Evolutionary conservation across 2,888 invertebrate species (phyloP).

Genomic region (Thera obeliscata): DNA sequence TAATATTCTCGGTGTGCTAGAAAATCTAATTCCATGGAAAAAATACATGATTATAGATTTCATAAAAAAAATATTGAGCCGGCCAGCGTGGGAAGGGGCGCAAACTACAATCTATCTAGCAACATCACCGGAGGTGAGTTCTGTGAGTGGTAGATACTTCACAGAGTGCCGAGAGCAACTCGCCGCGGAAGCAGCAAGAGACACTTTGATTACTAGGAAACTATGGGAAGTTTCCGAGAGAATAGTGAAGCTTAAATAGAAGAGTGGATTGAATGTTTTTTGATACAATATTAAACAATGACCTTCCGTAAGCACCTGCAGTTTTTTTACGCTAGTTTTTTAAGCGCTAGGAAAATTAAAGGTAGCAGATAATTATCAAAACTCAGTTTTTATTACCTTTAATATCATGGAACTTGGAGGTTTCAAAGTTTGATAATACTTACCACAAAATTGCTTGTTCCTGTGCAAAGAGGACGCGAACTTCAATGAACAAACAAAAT

Average conservation of each 20-base stretch:
- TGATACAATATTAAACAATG: no score
- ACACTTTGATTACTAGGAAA: slow-evolving; percentile 80
- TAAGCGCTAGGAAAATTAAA: no score
- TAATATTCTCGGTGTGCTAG: slow-evolving; percentile 73
- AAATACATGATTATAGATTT: slow-evolving; percentile 59
- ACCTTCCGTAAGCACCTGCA: no score
- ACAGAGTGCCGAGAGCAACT: slow-evolving; percentile 74
- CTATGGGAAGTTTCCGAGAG: slow-evolving; percentile 86
- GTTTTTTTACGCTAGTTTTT: no score
- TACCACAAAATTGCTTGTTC: no score
- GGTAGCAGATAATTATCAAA: no score
- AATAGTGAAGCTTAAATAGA: slow-evolving; percentile 55
- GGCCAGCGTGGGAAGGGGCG: slow-evolving; percentile 64
- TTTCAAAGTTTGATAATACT: no score
- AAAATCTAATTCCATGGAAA: slow-evolving; percentile 59
- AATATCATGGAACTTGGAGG: no score
- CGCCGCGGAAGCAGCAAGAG: slow-evolving; percentile 69
- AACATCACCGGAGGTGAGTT: slow-evolving; percentile 78
- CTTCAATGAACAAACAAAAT: no score
- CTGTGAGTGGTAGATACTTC: slow-evolving; percentile 86
- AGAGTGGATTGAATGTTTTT: no score
- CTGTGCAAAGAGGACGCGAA: no score
- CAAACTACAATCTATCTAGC: slow-evolving; percentile 83
- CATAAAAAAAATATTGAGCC: slow-evolving; percentile 46
- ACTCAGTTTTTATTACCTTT: no score